Evolutionary conservation across 2,113 vertebrate species (phyloP).

Genomic region (Triplophysa siluroides): DNA sequence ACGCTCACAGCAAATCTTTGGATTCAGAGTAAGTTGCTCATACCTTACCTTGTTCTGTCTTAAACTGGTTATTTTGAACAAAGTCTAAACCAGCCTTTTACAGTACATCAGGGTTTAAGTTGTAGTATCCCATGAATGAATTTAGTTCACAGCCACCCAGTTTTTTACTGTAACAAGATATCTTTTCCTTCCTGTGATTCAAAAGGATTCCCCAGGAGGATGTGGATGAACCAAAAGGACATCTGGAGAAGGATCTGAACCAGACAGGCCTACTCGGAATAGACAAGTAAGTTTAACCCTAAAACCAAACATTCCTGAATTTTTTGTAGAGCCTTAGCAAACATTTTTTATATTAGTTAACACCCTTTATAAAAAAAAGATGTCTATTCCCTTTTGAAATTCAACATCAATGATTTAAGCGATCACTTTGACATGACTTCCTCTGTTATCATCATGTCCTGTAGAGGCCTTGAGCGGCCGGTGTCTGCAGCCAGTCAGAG

Average conservation of each 20-base stretch:
- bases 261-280: slow-evolving; percentile 63
- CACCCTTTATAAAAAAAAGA: no score
- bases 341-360: no score
- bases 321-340: not conserved
- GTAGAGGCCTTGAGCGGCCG: slow-evolving; percentile 69
- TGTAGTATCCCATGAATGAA: no score
- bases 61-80: not conserved
- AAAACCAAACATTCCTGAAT: not conserved
- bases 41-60: not conserved
- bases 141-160: no score
- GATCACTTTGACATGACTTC: not conserved
- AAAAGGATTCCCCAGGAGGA: slow-evolving; percentile 52
- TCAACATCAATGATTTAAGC: not conserved
- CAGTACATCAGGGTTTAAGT: no score
- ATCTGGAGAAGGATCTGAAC: slow-evolving; percentile 49
- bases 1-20: slow-evolving; percentile 41
- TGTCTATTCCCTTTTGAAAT: not conserved
- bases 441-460: not conserved
- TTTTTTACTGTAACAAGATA: no score
- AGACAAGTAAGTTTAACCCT: slow-evolving; percentile 65
- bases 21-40: slow-evolving; percentile 21
- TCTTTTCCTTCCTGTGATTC: not conserved
- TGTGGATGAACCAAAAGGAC: slow-evolving; percentile 29
- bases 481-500: slow-evolving; percentile 77
- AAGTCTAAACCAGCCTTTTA: no score